phyloP scores from a whole-genome alignment of 2,888 invertebrate genomes.

The Cheilosia vernalis region DNA sequence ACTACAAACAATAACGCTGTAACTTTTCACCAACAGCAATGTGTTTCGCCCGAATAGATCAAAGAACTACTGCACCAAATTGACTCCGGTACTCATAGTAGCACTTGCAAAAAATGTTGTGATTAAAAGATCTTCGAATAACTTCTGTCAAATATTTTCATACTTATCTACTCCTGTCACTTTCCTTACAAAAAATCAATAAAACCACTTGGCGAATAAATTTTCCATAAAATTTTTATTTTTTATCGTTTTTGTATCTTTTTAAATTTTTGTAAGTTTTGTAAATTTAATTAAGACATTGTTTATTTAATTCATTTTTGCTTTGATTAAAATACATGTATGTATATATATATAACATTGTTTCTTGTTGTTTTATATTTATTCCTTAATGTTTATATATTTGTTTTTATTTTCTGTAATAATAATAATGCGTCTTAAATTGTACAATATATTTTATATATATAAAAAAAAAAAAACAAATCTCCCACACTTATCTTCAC shows the following conservation, averaged over 20 bases:
- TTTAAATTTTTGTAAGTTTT: conserved; percentile 77
- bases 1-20: no score
- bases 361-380: conserved; percentile 77
- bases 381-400: conserved; percentile 72
- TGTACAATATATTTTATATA: conserved; percentile 63
- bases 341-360: conserved; percentile 81
- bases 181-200: background rate
- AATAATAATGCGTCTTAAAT: conserved; percentile 70
- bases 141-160: background rate
- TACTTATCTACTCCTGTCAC: background rate
- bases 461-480: conserved; percentile 67
- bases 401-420: conserved; percentile 37
- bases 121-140: no score
- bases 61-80: no score
- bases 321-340: conserved; percentile 83
- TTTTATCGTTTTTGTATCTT: conserved; percentile 79
- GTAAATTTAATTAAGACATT: conserved; percentile 83
- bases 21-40: no score
- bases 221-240: conserved; percentile 77
- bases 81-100: no score
- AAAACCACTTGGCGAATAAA: conserved; percentile 34
- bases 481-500: conserved; percentile 67
- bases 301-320: conserved; percentile 77
- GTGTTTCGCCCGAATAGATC: no score
- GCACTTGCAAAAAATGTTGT: no score